Conservation (phyloP, 2,888 invertebrate species). For the Fragum sueziense region DNA sequence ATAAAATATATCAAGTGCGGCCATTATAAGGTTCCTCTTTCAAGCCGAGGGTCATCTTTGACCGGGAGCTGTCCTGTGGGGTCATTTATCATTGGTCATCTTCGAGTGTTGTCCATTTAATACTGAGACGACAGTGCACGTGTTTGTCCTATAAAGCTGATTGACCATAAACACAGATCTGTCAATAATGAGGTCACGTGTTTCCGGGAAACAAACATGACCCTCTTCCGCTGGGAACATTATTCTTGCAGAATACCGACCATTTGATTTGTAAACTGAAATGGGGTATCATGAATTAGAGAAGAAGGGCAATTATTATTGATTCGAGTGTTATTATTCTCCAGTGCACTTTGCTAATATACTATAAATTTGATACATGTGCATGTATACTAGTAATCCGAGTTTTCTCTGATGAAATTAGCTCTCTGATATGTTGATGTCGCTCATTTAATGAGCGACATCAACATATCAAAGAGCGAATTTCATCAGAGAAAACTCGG, state of each 20-base stretch:
- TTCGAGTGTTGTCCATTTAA: constrained; percentile 24
- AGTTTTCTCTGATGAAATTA: too few relatives aligned
- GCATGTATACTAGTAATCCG: too few relatives aligned
- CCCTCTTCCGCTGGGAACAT: background rate
- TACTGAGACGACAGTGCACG: constrained; percentile 14
- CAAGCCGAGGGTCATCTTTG: constrained; percentile 15
- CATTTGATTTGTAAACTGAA: background rate
- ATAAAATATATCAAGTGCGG: constrained; percentile 15
- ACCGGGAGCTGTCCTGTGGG: constrained; percentile 29
- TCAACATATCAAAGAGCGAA: too few relatives aligned
- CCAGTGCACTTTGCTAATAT: too few relatives aligned
- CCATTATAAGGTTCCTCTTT: constrained; percentile 15
- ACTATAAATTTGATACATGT: too few relatives aligned
- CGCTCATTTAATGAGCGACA: too few relatives aligned
- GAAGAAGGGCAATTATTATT: background rate
- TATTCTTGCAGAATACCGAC: background rate
- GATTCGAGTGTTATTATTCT: background rate
- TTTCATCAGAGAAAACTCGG: too few relatives aligned
- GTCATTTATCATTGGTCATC: constrained; percentile 35
- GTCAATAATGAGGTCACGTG: constrained; percentile 16
- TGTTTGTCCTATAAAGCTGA: constrained; percentile 13
- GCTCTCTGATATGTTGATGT: too few relatives aligned
- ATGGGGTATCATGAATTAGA: background rate
- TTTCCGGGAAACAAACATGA: constrained; percentile 10
- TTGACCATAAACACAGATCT: constrained; percentile 9